These are phyloP conservation scores for Cyclina sinensis DNA, from an alignment of 1,140 invertebrate species.

Conservation along the genomic window DNA sequence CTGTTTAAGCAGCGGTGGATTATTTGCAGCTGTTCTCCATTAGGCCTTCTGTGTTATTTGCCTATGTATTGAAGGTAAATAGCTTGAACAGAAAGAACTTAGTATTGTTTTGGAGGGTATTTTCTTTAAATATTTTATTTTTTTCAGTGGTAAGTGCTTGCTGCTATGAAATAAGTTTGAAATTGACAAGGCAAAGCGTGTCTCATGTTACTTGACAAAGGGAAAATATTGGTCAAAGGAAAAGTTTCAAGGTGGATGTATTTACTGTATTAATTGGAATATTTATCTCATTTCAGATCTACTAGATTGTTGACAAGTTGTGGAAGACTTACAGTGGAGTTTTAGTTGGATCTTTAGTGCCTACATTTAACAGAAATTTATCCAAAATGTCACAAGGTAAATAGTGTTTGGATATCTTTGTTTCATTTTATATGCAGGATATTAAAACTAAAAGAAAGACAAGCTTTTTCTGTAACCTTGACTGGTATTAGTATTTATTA, in stretches of 20 bases:
- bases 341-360: slow-evolving; percentile 8
- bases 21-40: neutral
- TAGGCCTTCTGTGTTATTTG: neutral
- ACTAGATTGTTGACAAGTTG: neutral
- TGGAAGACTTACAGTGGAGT: neutral
- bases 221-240: too few relatives aligned
- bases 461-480: too few relatives aligned
- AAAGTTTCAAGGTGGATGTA: too few relatives aligned
- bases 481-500: too few relatives aligned
- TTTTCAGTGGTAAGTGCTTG: neutral
- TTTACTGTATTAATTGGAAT: too few relatives aligned
- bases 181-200: too few relatives aligned
- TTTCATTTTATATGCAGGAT: too few relatives aligned
- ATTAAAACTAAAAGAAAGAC: too few relatives aligned
- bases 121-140: neutral
- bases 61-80: neutral
- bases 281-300: slow-evolving; percentile 25
- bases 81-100: neutral
- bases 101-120: neutral
- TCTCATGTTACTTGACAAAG: too few relatives aligned
- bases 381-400: slow-evolving; percentile 42
- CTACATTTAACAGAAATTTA: neutral
- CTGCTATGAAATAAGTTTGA: too few relatives aligned
- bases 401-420: neutral
- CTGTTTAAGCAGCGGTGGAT: neutral